Evolutionary conservation across 2,797 vertebrate genomes (phyloP), one percentile per base, ranked within the genome.

Genomic region (Pseudopleuronectes americanus): DNA sequence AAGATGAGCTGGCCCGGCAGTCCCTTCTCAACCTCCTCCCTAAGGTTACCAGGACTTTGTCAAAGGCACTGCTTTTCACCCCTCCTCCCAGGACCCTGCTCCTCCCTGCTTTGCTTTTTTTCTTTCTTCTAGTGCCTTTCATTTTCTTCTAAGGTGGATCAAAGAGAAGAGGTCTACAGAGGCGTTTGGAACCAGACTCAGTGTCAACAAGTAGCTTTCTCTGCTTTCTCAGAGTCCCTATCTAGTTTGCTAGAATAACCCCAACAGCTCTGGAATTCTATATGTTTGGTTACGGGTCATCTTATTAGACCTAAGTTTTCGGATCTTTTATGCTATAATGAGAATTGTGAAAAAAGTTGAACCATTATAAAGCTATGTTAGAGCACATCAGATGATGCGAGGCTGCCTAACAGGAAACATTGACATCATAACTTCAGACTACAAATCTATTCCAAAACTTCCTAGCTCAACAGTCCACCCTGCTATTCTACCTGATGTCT

Each of bases 91-190:
- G 52, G 52, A 69, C 28, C 47, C 38, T 23, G 47, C 62, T 68
- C 57, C 57, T 71, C 36, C 14, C n/a, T 66, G 45, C 43, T 68
- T 68, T 72, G 28, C 47, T 64, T 74, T 54, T 54, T 61, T 21
- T 13, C 57, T 71, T 43, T 65, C 61, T 76, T 57, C 64, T 49
- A 1, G 1, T 3, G 45, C 73, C 80, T 84, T 85, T 79, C 63
- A 76, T 87, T 86, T 83, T 86, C 76, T 79, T 57, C 71, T 41
- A 61, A 84, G 83, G 84, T 76, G 85, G 86, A 90, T 90, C 86
- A 90, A 85, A 92, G 87, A 55, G 51, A 36, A 28, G 51, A 76
- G 68, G 66, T 76, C 56, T 83, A 82, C 57, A 73, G 83, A 85
- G 88, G 87, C 77, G 64, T 84, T 51, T 68, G 68, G 81, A 81